Evolutionary conservation across 1,140 invertebrate species (phyloP).

Genomic region (Calephelis virginiensis): DNA sequence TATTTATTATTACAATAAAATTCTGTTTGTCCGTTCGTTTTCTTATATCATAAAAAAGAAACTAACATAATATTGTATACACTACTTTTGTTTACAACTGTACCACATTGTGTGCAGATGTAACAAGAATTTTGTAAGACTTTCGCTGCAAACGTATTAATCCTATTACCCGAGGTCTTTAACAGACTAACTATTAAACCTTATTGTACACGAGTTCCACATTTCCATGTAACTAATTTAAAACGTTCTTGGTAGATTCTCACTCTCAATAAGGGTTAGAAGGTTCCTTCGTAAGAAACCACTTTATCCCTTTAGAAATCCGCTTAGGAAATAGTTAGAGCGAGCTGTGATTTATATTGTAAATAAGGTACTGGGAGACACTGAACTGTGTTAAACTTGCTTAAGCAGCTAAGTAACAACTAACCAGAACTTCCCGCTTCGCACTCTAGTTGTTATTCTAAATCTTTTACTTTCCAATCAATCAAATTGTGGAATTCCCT

Average conservation of each 20-base stretch:
- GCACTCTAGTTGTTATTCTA: too few species aligned
- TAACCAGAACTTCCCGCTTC: too few species aligned
- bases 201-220: conserved; percentile 6
- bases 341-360: conserved; percentile 9
- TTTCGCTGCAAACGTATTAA: background rate
- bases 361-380: background rate
- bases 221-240: conserved; percentile 6
- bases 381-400: background rate
- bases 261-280: conserved; percentile 13
- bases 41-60: too few species aligned
- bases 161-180: conserved; percentile 5
- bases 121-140: background rate
- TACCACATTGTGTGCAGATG: background rate
- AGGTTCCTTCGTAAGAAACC: conserved; percentile 1
- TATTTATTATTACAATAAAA: too few species aligned
- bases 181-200: conserved; percentile 7
- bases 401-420: background rate
- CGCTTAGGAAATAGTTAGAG: conserved; percentile 10
- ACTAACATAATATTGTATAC: too few species aligned
- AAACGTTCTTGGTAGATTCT: background rate
- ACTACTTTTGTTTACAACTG: too few species aligned
- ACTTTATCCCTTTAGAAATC: conserved; percentile 13
- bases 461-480: too few species aligned
- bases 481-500: too few species aligned
- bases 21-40: too few species aligned